Conservation (phyloP, 1,140 invertebrate species). For the Drosophila guanche region DNA sequence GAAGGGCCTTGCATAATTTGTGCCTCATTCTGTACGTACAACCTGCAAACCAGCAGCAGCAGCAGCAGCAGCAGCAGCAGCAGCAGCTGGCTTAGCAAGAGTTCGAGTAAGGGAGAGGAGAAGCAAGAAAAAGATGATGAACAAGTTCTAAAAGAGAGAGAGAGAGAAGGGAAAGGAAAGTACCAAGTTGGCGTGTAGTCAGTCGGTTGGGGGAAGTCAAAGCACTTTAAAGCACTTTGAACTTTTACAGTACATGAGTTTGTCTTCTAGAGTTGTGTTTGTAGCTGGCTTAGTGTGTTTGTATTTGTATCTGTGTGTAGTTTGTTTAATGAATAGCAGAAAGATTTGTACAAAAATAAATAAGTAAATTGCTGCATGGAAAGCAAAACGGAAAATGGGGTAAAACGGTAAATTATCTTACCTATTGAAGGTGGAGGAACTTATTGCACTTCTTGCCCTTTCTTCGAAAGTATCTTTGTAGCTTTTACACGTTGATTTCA, state of each 20-base stretch:
- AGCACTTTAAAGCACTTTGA: conserved; percentile 76
- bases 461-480: not conserved
- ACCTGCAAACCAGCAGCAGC: conserved; percentile 34
- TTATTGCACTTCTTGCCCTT: conserved; percentile 9
- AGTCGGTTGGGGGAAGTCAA: conserved; percentile 59
- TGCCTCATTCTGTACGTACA: conserved; percentile 27
- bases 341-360: conserved; percentile 41
- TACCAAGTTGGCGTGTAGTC: conserved; percentile 12
- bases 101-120: not conserved
- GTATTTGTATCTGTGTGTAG: conserved; percentile 16
- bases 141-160: conserved; percentile 32
- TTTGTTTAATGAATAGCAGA: conserved; percentile 51
- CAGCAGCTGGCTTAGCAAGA: conserved; percentile 1
- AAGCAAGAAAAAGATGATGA: conserved; percentile 39
- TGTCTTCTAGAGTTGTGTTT: conserved; percentile 20
- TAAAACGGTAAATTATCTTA: conserved; percentile 25
- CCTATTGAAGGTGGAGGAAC: not conserved
- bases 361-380: conserved; percentile 27
- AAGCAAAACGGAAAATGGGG: conserved; percentile 17
- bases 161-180: conserved; percentile 20
- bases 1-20: conserved; percentile 52
- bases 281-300: conserved; percentile 2
- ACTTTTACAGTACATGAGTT: conserved; percentile 34
- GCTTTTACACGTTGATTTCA: not conserved
- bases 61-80: too few species aligned